phyloP scores from a whole-genome alignment of 35 echinoderm and acorn worm genomes.

The Apostichopus japonicus region DNA sequence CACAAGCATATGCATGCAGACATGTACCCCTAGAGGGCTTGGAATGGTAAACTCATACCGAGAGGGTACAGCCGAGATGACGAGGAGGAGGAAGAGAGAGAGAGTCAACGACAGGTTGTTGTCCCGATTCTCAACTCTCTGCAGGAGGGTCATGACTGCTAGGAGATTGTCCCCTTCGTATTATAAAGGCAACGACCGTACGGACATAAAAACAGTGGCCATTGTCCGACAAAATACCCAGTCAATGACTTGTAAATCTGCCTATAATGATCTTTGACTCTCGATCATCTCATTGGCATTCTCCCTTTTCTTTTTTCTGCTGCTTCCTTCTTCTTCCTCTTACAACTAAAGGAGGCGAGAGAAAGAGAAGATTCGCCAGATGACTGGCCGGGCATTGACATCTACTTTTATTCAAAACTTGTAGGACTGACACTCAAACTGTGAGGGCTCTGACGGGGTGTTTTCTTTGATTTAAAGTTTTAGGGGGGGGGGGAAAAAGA shows the following conservation, averaged over 20 bases:
- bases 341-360: slow-evolving; percentile 23
- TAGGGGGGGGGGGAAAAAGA: not conserved
- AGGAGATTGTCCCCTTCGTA: slow-evolving; percentile 44
- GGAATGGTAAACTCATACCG: slow-evolving; percentile 52
- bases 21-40: slow-evolving; percentile 60
- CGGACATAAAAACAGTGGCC: slow-evolving; percentile 50
- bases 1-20: slow-evolving; percentile 42
- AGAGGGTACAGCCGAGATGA: slow-evolving; percentile 43
- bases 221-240: slow-evolving; percentile 37
- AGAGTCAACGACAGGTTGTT: slow-evolving; percentile 59
- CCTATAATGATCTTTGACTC: slow-evolving; percentile 55
- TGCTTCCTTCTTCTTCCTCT: not conserved
- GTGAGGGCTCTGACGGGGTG: slow-evolving; percentile 28
- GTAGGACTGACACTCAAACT: slow-evolving; percentile 20
- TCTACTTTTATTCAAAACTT: not conserved
- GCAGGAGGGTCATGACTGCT: slow-evolving; percentile 51
- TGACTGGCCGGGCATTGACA: slow-evolving; percentile 60
- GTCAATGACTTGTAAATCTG: slow-evolving; percentile 55
- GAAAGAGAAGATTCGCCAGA: not conserved
- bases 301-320: not conserved
- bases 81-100: slow-evolving; percentile 3
- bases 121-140: slow-evolving; percentile 51
- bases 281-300: too few species aligned
- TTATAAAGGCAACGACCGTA: slow-evolving; percentile 47
- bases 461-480: not conserved